Percentiles rank a stretch among this genome's conserved stretches.
Evolutionary conservation across 2,113 vertebrate species (phyloP).

Genomic region (Leucopsar rothschildi): DNA sequence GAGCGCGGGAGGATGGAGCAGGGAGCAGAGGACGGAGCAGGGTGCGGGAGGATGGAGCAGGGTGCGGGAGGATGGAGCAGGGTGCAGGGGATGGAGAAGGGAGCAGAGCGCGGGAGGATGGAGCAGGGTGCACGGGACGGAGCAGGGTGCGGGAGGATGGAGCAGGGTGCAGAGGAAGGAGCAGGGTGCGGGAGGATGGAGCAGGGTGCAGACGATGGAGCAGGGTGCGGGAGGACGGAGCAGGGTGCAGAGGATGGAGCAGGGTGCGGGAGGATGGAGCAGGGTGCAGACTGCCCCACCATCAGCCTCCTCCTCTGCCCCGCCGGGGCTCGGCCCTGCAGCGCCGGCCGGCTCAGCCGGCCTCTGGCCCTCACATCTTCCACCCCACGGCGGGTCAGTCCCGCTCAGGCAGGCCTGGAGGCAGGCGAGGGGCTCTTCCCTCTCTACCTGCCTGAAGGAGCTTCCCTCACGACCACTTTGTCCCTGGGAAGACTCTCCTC

Average conservation of each 20-base stretch:
- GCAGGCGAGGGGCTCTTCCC: background rate
- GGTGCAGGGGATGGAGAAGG: fast-evolving
- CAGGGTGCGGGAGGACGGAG: background rate
- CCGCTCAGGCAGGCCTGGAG: background rate
- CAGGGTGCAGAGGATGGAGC: background rate
- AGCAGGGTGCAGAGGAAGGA: background rate
- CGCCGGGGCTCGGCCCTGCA: background rate
- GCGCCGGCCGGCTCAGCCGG: background rate
- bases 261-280: background rate
- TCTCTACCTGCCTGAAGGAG: background rate
- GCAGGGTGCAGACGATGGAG: background rate
- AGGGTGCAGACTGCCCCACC: background rate
- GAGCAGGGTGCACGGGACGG: fast-evolving
- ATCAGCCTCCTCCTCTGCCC: background rate
- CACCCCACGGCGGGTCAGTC: background rate
- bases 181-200: fast-evolving
- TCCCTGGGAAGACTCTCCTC: background rate
- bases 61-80: background rate
- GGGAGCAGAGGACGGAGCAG: background rate
- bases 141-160: fast-evolving
- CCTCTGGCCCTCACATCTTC: background rate
- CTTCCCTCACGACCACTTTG: background rate
- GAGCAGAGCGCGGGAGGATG: fast-evolving
- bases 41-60: background rate
- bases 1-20: background rate